phyloP scores from a whole-genome alignment of 2,888 invertebrate genomes.

The Nemotelus nigrinus region DNA sequence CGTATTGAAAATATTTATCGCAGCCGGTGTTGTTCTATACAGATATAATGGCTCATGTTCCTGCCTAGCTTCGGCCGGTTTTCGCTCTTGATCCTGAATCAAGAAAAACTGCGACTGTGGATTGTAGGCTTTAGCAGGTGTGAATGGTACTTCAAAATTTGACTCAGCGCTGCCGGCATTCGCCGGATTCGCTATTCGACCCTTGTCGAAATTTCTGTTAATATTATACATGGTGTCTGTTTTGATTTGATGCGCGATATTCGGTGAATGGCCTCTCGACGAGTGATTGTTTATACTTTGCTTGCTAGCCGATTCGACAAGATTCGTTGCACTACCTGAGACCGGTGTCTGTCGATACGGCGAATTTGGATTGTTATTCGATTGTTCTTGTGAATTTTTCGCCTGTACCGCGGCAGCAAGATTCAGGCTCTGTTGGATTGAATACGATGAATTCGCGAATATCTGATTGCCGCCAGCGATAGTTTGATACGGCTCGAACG shows the following conservation, averaged over 20 bases:
- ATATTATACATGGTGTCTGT: conserved; percentile 32
- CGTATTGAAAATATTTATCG: conserved; percentile 32
- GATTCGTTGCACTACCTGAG: conserved; percentile 54
- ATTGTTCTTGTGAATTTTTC: background rate
- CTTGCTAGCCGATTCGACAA: conserved; percentile 64
- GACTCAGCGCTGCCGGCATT: conserved; percentile 17
- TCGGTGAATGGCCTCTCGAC: conserved; percentile 32
- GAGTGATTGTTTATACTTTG: conserved; percentile 62
- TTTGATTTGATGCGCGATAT: conserved; percentile 24
- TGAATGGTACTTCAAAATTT: conserved; percentile 37
- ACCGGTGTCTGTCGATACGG: conserved; percentile 73
- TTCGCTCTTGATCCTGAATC: conserved; percentile 23
- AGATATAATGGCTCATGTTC: conserved; percentile 34
- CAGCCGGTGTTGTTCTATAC: conserved; percentile 33
- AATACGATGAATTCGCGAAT: conserved; percentile 65
- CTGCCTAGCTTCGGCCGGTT: conserved; percentile 11
- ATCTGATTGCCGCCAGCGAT: conserved; percentile 68
- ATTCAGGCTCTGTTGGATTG: conserved; percentile 68
- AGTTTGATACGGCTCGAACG: conserved; percentile 34
- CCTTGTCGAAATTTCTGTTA: conserved; percentile 41
- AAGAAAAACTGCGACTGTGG: conserved; percentile 37
- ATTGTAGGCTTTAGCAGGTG: conserved; percentile 62
- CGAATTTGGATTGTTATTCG: conserved; percentile 32
- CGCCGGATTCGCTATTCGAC: conserved; percentile 31
- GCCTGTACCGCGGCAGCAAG: conserved; percentile 55